Base-by-base conservation (phyloP, 2,888 invertebrate genomes). In the Ormyrus rosae region DNA sequence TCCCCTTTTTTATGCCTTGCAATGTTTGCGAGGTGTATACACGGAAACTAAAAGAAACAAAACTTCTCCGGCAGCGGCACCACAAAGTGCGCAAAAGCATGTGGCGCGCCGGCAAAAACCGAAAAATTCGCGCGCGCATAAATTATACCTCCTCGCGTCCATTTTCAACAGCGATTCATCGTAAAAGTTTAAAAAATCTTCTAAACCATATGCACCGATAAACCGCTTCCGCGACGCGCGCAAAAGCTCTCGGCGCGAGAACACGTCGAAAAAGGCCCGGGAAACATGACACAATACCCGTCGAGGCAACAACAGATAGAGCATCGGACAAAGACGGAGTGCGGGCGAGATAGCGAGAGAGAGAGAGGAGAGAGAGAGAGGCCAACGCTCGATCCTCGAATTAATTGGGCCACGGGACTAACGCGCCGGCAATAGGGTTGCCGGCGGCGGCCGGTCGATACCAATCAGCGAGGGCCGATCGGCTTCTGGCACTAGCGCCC, bases 361-460 rank as follows among this genome's bases (percentile, higher is more conserved):
- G 11, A 1, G 58, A 19, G 11, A 46, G 46, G 13, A 34, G 11
- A 6, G 58, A 19, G 11, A 61, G 55, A 51, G 11, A 61, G 55
- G 34, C 71, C 64, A 34, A 63, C 58, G 67, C 80, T 81, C 83
- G 85, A 86, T 85, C 84, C 85, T 84, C 85, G 88, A 89, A 89
- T 89, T 90, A 89, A 90, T 90, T 89, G 88, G 88, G 86, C 87
- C 89, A 88, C 81, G 86, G 83, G 87, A 87, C 87, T 89, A 89
- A 88, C 88, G 87, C 86, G 86, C 55, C 34, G 34, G 64, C 71
- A 71, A 75, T 70, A 75, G 70, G 60, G 89, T 88, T 88, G 68
- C 69, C 60, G 58, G 13, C 13, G 13, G 45, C 19, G 55, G n/a
- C 48, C 63, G 50, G 88, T 87, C 85, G 86, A 87, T 87, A 87